Evolutionary conservation across 2,888 invertebrate species (phyloP), one percentile per base, ranked within the genome.

Genomic region (Halictus quadricinctus): DNA sequence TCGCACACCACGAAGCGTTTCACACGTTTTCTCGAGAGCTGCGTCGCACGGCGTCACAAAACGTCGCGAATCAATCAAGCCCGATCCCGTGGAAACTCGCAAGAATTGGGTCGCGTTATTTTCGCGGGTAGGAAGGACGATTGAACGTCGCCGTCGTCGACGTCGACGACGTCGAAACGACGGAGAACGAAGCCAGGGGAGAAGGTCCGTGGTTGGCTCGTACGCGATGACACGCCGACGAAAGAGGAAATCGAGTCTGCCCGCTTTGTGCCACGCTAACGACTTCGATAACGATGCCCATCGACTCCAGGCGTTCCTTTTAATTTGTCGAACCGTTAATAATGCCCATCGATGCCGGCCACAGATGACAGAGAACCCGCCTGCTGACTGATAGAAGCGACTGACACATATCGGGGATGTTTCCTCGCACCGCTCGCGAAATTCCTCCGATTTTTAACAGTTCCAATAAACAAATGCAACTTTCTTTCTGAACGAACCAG

Each of bases 231-330:
- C 82, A 81, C 69, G 25, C 41, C 69, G 72, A 21, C 36, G 74
- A 70, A 79, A 75, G 64, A 66, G 77, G 66, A 83, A 79, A 73
- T 73, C 76, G 66, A 76, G 66, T 76, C 75, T 41, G 18, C 41
- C 41, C 70, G 83, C 79, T 83, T 84, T 83, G 84, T 83, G 72
- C 64, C 15, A 84, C 79, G 83, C 75, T 84, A 84, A 84, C 84
- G 83, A 84, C 76, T 76, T 84, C 79, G 83, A 83, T 83, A 84
- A 84, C 79, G 84, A 79, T 60, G 79, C 75, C 72, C 83, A 72
- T 82, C 76, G 74, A 58, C 58, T 73, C 54, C 36, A 15, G 54
- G 54, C 41, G 72, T 25, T 58, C 75, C 84, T 79, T 83, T 84
- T 83, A 83, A 84, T 84, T 82, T 79, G 66, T 18, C 83, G 76